Conservation (phyloP, 1,140 invertebrate genomes). For the Ceratosolen solmsi region DNA sequence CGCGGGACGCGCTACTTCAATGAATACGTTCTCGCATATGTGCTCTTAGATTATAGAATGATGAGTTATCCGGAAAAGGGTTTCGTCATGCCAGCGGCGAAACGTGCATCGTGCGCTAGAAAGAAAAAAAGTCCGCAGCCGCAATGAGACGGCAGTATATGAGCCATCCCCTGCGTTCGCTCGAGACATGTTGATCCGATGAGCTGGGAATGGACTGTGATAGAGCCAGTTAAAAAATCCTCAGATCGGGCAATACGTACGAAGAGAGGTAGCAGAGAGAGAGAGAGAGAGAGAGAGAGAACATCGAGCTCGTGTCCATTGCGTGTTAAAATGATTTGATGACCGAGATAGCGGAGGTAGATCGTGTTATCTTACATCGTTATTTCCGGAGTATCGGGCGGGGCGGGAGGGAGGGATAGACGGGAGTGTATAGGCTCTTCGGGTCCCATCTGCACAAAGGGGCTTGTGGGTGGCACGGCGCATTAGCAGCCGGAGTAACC, state of each 20-base stretch:
- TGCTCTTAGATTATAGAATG: neutral
- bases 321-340: constrained; percentile 65
- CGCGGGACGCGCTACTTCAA: neutral
- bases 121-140: neutral
- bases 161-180: neutral
- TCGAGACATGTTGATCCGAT: constrained; percentile 27
- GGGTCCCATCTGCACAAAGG: neutral
- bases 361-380: constrained; percentile 61
- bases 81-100: constrained; percentile 40
- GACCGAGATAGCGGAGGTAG: constrained; percentile 56
- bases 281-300: neutral
- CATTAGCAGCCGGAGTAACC: too few species aligned
- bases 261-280: constrained; percentile 55
- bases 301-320: neutral
- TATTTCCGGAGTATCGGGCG: constrained; percentile 60
- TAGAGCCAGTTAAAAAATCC: constrained; percentile 57
- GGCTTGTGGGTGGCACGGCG: constrained; percentile 52
- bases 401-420: too few species aligned
- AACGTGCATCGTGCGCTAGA: neutral
- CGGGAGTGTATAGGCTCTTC: neutral
- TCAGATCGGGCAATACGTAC: constrained; percentile 48
- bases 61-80: constrained; percentile 48
- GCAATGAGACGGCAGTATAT: constrained; percentile 51
- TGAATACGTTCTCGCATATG: neutral
- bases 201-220: constrained; percentile 47